Percentiles rank a stretch among this genome's conserved stretches.
Evolutionary conservation across 2,888 invertebrate species (phyloP).

Genomic region (Carabus problematicus): DNA sequence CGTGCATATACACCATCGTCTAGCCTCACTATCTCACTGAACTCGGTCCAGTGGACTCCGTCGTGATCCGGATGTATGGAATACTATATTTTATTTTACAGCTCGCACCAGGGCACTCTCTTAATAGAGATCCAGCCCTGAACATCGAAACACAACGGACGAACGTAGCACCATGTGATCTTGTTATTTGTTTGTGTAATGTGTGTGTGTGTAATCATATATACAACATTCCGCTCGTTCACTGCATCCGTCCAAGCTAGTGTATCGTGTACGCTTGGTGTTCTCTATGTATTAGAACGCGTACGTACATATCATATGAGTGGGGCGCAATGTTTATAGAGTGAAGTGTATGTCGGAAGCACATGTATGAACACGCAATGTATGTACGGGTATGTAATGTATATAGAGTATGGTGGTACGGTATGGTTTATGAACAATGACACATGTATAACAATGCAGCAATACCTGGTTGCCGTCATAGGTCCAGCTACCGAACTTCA

Average conservation of each 20-base stretch:
- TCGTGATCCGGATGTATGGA: neutral
- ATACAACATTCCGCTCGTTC: no score
- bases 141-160: neutral
- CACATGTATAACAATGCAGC: conserved; percentile 45
- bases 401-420: conserved; percentile 18
- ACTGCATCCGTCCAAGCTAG: no score
- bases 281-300: neutral
- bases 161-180: neutral
- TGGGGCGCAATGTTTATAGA: neutral
- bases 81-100: neutral
- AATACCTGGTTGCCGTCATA: conserved; percentile 96
- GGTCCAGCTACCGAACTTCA: conserved; percentile 99
- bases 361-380: conserved; percentile 10
- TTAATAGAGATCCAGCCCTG: no score
- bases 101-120: neutral
- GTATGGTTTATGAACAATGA: conserved; percentile 39
- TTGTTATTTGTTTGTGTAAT: neutral
- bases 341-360: neutral
- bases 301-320: neutral
- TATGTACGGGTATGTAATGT: conserved; percentile 24
- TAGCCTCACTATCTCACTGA: no score
- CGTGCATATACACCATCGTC: conserved; percentile 46
- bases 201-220: neutral
- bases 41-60: no score
- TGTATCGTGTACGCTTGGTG: conserved; percentile 3